These are phyloP conservation scores for Lamproptera curius DNA, from an alignment of 2,888 invertebrate species.

Conservation along the genomic window DNA sequence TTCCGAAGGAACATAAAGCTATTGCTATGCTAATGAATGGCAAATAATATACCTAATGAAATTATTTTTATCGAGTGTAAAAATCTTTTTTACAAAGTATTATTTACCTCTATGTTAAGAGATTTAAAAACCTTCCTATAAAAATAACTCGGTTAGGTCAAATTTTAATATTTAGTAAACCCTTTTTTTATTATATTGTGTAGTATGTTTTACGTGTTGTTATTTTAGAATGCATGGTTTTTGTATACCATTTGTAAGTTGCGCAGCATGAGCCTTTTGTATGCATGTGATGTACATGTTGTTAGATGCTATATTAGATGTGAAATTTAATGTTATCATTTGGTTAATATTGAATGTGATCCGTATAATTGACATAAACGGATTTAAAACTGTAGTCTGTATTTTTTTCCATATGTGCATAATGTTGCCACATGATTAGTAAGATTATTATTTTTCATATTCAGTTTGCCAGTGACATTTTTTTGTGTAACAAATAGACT, in stretches of 20 bases:
- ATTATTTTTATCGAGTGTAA: neutral
- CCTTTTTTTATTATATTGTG: neutral
- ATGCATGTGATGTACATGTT: slow-evolving; percentile 10
- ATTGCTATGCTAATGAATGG: too few relatives aligned
- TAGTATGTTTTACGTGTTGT: slow-evolving; percentile 17
- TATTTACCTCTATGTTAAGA: neutral
- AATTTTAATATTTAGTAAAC: neutral
- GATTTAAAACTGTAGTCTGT: too few relatives aligned
- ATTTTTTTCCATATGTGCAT: too few relatives aligned
- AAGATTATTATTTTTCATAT: too few relatives aligned
- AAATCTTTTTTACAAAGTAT: neutral
- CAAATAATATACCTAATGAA: neutral
- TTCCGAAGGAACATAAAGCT: slow-evolving; percentile 2
- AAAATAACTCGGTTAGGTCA: neutral
- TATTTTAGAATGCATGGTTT: slow-evolving; percentile 16
- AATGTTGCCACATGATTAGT: too few relatives aligned
- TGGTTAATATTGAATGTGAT: too few relatives aligned
- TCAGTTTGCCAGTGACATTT: too few relatives aligned
- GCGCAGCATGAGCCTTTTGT: slow-evolving; percentile 10
- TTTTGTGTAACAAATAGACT: too few relatives aligned
- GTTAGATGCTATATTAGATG: too few relatives aligned
- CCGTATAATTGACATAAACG: too few relatives aligned
- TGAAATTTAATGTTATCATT: too few relatives aligned
- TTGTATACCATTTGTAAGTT: neutral
- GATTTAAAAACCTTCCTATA: neutral